These are phyloP conservation scores for Ophraella communa DNA, from an alignment of 2,888 invertebrate species.

Conservation along the genomic window DNA sequence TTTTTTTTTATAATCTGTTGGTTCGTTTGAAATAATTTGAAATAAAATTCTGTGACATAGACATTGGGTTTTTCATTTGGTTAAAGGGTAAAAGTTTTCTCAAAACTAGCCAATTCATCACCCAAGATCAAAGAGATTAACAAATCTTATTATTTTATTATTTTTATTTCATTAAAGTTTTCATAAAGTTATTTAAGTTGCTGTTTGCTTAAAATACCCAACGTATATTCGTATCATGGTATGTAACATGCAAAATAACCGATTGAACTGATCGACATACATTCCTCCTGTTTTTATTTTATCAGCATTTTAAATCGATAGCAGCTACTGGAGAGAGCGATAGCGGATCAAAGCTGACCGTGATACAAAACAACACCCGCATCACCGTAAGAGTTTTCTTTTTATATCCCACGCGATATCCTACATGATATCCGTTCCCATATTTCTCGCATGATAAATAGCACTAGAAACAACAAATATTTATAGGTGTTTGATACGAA, in stretches of 20 bases:
- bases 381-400: conserved; percentile 28
- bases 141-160: too few relatives aligned
- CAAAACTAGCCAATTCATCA: too few relatives aligned
- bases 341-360: conserved; percentile 15
- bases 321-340: background rate
- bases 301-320: conserved; percentile 14
- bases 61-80: too few relatives aligned
- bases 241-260: background rate
- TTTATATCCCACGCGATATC: conserved; percentile 24
- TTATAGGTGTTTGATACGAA: conserved; percentile 1
- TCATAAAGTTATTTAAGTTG: too few relatives aligned
- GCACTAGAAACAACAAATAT: conserved; percentile 3
- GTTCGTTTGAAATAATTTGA: too few relatives aligned
- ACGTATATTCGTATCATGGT: too few relatives aligned
- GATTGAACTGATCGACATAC: background rate
- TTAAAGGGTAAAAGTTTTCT: too few relatives aligned
- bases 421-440: conserved; percentile 22
- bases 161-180: too few relatives aligned
- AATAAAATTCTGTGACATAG: too few relatives aligned
- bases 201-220: too few relatives aligned
- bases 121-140: too few relatives aligned
- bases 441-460: conserved; percentile 17
- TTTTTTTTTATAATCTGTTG: too few relatives aligned
- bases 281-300: conserved; percentile 6
- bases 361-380: conserved; percentile 29